Percentiles rank a stretch among this genome's conserved stretches.
These are phyloP conservation scores for Tragulus kanchil DNA, from an alignment of 2,113 vertebrate genomes.

Conservation along the genomic window DNA sequence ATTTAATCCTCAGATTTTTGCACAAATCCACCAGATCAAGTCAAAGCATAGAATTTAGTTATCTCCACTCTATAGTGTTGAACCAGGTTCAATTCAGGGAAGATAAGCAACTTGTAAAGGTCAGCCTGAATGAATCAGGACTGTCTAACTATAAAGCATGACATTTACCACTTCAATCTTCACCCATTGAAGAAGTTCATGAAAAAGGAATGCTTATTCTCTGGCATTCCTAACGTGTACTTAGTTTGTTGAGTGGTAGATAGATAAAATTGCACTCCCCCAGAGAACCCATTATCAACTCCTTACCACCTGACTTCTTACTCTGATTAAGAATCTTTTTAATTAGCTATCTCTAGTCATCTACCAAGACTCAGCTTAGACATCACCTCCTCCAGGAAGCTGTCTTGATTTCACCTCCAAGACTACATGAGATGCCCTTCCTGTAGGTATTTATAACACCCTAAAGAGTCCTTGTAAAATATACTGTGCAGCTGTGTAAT, in stretches of 20 bases:
- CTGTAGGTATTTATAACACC: neutral
- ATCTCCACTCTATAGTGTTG: slow-evolving; percentile 51
- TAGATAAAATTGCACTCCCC: neutral
- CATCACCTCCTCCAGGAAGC: neutral
- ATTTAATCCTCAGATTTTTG: slow-evolving; percentile 56
- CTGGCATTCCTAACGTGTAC: neutral
- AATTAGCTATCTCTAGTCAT: neutral
- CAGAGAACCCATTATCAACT: neutral
- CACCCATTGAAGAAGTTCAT: slow-evolving; percentile 31
- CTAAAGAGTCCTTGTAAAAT: neutral
- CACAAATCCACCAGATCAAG: too few species aligned
- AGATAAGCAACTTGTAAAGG: slow-evolving; percentile 63
- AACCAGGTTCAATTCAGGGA: slow-evolving; percentile 42
- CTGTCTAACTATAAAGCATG: slow-evolving; percentile 62
- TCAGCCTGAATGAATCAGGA: slow-evolving; percentile 67
- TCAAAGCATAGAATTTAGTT: too few species aligned
- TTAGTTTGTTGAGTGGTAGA: slow-evolving; percentile 8
- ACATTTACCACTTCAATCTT: slow-evolving; percentile 58
- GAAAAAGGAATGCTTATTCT: slow-evolving; percentile 18
- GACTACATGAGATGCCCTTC: neutral
- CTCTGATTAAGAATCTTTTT: neutral
- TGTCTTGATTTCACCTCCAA: neutral
- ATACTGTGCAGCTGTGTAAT: neutral
- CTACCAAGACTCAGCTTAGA: neutral
- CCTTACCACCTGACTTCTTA: neutral